These are phyloP conservation scores for Coelopa pilipes DNA, from an alignment of 2,888 invertebrate species.

Conservation along the genomic window DNA sequence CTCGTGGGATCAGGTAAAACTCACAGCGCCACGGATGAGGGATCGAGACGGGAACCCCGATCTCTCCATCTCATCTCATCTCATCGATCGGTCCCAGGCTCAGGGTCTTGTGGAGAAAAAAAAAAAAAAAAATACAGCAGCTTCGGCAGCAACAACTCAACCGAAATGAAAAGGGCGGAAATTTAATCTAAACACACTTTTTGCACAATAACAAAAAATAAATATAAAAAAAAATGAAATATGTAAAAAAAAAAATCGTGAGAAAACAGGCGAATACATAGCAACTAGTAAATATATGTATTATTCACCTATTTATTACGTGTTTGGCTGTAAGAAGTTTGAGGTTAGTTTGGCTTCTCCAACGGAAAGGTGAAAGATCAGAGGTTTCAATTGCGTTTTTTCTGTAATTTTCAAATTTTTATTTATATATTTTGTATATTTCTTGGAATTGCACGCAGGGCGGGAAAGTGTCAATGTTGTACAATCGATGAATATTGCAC, in stretches of 20 bases:
- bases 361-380: slow-evolving; percentile 58
- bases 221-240: slow-evolving; percentile 17
- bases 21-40: background rate
- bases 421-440: too few species aligned
- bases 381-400: background rate
- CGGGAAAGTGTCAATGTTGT: slow-evolving; percentile 66
- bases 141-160: background rate
- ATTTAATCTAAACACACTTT: slow-evolving; percentile 57
- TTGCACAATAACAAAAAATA: slow-evolving; percentile 31
- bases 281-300: too few species aligned
- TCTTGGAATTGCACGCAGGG: slow-evolving; percentile 57
- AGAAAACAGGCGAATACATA: too few species aligned
- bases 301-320: background rate
- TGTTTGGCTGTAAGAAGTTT: slow-evolving; percentile 17
- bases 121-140: background rate
- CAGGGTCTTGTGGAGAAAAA: background rate
- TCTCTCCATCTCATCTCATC: background rate
- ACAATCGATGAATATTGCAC: slow-evolving; percentile 71
- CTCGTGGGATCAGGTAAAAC: slow-evolving; percentile 13
- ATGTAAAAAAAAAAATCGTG: too few species aligned
- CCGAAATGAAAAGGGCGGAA: slow-evolving; percentile 55
- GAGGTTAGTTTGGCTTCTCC: slow-evolving; percentile 54
- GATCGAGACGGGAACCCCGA: background rate
- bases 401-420: background rate
- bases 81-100: background rate